Evolutionary conservation across 2,888 invertebrate genomes (phyloP), one percentile per base, ranked within the genome.

Genomic region (Hirudinaria manillensis): DNA sequence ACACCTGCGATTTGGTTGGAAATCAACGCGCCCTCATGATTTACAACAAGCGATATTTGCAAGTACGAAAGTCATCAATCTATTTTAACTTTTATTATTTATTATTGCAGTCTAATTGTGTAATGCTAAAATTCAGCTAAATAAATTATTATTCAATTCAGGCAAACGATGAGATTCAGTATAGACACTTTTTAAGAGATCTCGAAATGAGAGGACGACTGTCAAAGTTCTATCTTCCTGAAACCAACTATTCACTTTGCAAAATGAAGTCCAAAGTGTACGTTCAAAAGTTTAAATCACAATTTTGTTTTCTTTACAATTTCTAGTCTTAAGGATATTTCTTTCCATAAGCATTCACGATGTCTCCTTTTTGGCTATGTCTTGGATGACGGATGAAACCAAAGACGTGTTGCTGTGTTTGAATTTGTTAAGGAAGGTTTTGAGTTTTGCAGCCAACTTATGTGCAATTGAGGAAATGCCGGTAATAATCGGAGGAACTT

Each of bases 341-440:
- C 27, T 36, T 34, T n/a, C 24, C n/a, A 13, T 27, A 7, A 75
- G 75, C 10, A 70, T 76, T 27, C 74, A 72, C 34, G 76, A 76
- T 38, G 73, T 74, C 1, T 67, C 51, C 45, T 79, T 79, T 75
- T 56, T 79, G 13, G 79, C 77, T 21, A 75, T 79, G 51, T 79
- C 79, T 1, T 79, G 78, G 78, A 66, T 78, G n/a, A 79, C 79
- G 3, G 79, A 79, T 56, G 79, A 79, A 65, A 73, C 72, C 16
- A 70, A 77, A 51, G 77, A 78, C 27, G 68, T 66, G 21, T 32
- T 77, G 53, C 67, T 75, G 10, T 72, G 74, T 53, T 32, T 74
- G 16, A 76, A 72, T 66, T 66, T 76, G 10, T 56, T 79, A 21
- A 66, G 77, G 21, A 79, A 78, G 74, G 76, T 79, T 16, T 66